These are phyloP conservation scores for Papilio dardanus DNA, from an alignment of 1,140 invertebrate species.

Conservation along the genomic window DNA sequence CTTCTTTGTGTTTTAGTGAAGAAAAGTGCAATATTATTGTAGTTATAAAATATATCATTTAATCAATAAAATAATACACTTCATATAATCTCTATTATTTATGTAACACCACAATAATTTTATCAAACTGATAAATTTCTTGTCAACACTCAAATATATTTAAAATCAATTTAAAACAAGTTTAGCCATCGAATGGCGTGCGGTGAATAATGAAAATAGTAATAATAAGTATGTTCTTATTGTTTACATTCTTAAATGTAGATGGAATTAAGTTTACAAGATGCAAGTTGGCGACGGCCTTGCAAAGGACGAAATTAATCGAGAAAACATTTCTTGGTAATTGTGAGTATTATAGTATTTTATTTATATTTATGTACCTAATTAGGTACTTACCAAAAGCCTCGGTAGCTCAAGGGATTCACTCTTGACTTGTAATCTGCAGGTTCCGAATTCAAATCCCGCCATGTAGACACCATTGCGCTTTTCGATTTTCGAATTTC, in stretches of 20 bases:
- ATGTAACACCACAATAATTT: not conserved
- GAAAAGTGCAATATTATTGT: too few species aligned
- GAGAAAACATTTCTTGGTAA: conserved; percentile 54
- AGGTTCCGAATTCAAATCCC: too few species aligned
- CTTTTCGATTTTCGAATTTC: too few species aligned
- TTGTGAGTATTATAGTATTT: conserved; percentile 44
- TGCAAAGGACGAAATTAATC: conserved; percentile 46
- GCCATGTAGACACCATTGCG: too few species aligned
- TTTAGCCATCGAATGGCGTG: not conserved
- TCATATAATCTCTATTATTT: too few species aligned
- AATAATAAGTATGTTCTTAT: not conserved
- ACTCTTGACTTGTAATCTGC: too few species aligned
- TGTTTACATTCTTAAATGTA: not conserved
- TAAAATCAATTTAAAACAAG: conserved; percentile 2
- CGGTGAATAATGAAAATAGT: not conserved
- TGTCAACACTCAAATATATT: not conserved
- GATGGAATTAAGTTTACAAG: conserved; percentile 45
- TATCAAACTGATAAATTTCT: not conserved
- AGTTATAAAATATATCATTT: too few species aligned
- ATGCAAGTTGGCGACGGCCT: conserved; percentile 46
- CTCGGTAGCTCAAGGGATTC: too few species aligned
- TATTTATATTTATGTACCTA: too few species aligned
- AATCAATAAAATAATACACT: too few species aligned
- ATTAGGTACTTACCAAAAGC: too few species aligned
- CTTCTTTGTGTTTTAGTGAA: too few species aligned